These are phyloP conservation scores for Planococcus citri DNA, from an alignment of 1,140 invertebrate genomes.

Conservation along the genomic window DNA sequence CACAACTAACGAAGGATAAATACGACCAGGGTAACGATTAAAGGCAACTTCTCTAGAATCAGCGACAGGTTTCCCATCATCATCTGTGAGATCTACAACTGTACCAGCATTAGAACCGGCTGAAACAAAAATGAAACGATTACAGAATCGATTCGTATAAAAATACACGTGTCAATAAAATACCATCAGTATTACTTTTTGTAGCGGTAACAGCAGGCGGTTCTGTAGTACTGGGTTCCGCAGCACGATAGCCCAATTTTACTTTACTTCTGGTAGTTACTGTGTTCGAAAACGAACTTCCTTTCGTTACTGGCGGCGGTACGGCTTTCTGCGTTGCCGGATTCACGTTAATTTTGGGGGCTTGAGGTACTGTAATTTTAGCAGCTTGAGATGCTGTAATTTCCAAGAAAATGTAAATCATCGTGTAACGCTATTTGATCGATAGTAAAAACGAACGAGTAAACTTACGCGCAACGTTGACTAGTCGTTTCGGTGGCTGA, in stretches of 20 bases:
- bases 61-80: slow-evolving; percentile 39
- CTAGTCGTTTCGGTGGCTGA: background rate
- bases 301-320: background rate
- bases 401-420: background rate
- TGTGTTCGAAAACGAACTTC: background rate
- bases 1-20: slow-evolving; percentile 69
- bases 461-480: background rate
- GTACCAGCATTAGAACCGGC: background rate
- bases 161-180: background rate
- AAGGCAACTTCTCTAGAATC: slow-evolving; percentile 58
- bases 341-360: background rate
- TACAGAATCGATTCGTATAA: background rate
- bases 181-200: no score
- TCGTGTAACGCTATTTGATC: no score
- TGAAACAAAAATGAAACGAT: background rate
- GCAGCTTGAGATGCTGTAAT: background rate
- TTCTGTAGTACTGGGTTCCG: background rate
- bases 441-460: no score
- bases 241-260: background rate
- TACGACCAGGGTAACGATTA: slow-evolving; percentile 54
- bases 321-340: background rate
- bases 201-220: background rate
- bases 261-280: background rate
- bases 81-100: slow-evolving; percentile 30
- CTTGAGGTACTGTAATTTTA: no score